These are phyloP conservation scores for Vespertilio murinus DNA, from an alignment of 2,797 vertebrate species.

Conservation along the genomic window DNA sequence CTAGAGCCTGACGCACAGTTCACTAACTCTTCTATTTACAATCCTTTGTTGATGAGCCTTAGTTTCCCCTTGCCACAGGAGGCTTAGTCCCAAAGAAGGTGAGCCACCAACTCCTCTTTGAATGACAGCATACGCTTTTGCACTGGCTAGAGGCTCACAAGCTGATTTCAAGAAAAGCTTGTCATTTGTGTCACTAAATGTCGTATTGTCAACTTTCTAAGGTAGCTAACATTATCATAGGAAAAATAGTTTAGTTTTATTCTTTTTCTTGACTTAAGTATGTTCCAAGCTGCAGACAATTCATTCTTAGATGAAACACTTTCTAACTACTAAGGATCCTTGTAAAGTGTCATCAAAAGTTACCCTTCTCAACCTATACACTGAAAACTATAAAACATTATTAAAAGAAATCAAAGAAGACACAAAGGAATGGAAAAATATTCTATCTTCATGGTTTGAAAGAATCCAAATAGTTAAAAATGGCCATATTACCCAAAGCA, in stretches of 20 bases:
- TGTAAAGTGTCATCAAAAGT: neutral
- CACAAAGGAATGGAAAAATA: neutral
- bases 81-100: neutral
- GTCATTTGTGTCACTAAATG: neutral
- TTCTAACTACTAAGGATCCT: neutral
- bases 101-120: neutral
- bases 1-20: neutral
- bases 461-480: neutral
- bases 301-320: neutral
- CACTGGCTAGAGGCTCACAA: neutral
- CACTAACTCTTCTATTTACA: neutral
- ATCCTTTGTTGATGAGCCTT: neutral
- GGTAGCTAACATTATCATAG: neutral
- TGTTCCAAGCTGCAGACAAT: neutral
- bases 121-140: neutral
- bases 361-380: neutral
- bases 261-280: neutral
- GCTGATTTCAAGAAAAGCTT: slow-evolving; percentile 29
- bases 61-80: neutral
- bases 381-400: neutral
- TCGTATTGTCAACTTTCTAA: slow-evolving; percentile 30
- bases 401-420: neutral
- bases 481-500: neutral
- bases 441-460: neutral
- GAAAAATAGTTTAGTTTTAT: neutral